Base-by-base conservation (phyloP, 2,888 invertebrate species). In the Chrysolina americana region DNA sequence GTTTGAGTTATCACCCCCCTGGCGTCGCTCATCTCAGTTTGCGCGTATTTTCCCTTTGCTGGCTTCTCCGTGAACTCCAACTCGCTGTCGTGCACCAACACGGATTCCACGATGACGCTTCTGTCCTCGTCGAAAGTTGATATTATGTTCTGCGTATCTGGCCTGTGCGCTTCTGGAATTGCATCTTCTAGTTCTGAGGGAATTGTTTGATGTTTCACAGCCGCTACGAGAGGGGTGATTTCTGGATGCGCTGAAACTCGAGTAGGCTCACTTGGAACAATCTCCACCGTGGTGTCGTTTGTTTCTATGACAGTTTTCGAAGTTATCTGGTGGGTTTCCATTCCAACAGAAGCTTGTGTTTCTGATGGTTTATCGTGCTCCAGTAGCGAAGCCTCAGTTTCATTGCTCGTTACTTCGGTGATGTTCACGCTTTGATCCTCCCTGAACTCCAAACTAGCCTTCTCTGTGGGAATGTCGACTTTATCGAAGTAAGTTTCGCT, bases 321-420 rank as follows among this genome's bases (percentile, higher is more conserved):
- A n/a, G 90, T 89, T 23, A 89, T 87, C 81, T 89, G 87, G 72
- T 89, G 87, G 0, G 89, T 85, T 53, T 87, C 84, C 48, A 89
- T 83, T 76, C 86, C 85, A 19, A 85, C 75, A 36, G 82, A 79
- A 41, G 89, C 89, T 75, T 81, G 83, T 78, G 87, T 87, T 59
- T 77, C 81, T 63, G 81, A 80, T 44, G 88, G 88, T 79, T 85
- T 84, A 17, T 84, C 83, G 10, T 84, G 78, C 19, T 84, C 84
- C 74, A 85, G 81, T 17, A 90, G 85, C 1, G 81, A 74, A 56
- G 86, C 83, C 83, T 90, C 90, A 70, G 83, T 87, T 82, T 92
- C 91, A 80, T 89, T 89, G 62, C 87, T 83, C 74, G 89, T 87
- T 41, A 89, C 85, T 87, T 92, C 90, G 44, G 87, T 90, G 0